These are phyloP conservation scores for Bagarius yarrelli DNA, from an alignment of 2,113 vertebrate species.

Conservation along the genomic window DNA sequence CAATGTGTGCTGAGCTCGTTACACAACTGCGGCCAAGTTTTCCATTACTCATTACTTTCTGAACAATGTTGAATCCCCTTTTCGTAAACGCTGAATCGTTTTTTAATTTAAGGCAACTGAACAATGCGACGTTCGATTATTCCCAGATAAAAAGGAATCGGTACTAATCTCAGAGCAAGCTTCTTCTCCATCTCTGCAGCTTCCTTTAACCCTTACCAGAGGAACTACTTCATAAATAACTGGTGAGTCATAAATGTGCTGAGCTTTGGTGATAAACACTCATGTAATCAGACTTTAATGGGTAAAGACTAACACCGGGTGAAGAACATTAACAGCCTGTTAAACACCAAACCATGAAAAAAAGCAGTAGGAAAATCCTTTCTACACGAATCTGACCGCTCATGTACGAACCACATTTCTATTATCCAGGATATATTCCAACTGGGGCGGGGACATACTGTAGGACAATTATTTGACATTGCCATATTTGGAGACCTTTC, in stretches of 20 bases:
- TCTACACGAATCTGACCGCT: neutral
- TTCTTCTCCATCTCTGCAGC: neutral
- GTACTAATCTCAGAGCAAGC: neutral
- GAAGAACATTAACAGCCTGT: neutral
- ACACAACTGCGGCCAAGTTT: neutral
- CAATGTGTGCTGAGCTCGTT: constrained; percentile 1
- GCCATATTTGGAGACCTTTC: neutral
- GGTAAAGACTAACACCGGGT: constrained; percentile 4
- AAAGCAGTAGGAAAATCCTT: neutral
- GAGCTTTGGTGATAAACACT: constrained; percentile 34
- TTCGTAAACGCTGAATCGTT: too few species aligned
- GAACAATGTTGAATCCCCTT: constrained; percentile 4
- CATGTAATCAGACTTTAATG: constrained; percentile 30
- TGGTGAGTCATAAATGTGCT: constrained; percentile 30
- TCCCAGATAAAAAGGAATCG: constrained; percentile 2
- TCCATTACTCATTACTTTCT: neutral
- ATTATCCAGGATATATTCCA: neutral
- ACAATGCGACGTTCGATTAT: neutral
- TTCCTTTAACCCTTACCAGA: neutral
- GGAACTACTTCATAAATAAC: constrained; percentile 28
- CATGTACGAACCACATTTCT: neutral
- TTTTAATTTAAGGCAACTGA: too few species aligned
- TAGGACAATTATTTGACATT: neutral
- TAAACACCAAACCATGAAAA: constrained; percentile 3
- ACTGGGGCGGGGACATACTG: neutral